phyloP scores from a whole-genome alignment of 2,888 invertebrate genomes.

The Tipula helvola region DNA sequence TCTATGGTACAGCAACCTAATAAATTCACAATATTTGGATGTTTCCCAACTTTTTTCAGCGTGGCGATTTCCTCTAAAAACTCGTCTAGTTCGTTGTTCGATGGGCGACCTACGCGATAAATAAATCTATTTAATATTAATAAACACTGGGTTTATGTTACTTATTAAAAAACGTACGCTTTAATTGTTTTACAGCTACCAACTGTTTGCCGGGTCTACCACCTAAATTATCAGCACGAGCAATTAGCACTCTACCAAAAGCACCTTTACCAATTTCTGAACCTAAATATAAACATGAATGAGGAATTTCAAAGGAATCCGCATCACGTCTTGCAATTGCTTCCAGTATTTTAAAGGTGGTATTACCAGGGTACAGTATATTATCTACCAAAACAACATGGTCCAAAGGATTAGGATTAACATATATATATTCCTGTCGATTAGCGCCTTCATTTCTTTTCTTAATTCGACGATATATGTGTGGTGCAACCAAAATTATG shows the following conservation, averaged over 20 bases:
- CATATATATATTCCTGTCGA: slow-evolving; percentile 20
- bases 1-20: slow-evolving; percentile 60
- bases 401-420: not conserved
- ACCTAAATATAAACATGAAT: slow-evolving; percentile 28
- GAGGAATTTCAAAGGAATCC: slow-evolving; percentile 29
- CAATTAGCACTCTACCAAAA: slow-evolving; percentile 61
- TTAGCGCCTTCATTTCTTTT: slow-evolving; percentile 13
- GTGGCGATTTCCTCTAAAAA: slow-evolving; percentile 65
- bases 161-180: slow-evolving; percentile 39
- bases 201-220: slow-evolving; percentile 39
- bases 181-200: slow-evolving; percentile 64
- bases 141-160: not conserved
- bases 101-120: slow-evolving; percentile 38
- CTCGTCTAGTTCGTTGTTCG: slow-evolving; percentile 49
- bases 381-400: slow-evolving; percentile 41
- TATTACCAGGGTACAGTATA: slow-evolving; percentile 37
- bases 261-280: slow-evolving; percentile 57
- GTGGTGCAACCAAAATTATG: not conserved
- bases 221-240: slow-evolving; percentile 41
- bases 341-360: slow-evolving; percentile 20
- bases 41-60: slow-evolving; percentile 62
- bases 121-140: not conserved
- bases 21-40: slow-evolving; percentile 58
- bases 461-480: slow-evolving; percentile 10
- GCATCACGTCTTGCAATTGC: slow-evolving; percentile 26